Conservation (phyloP, 1,140 invertebrate species). For the Pseudachorutes palmiensis region DNA sequence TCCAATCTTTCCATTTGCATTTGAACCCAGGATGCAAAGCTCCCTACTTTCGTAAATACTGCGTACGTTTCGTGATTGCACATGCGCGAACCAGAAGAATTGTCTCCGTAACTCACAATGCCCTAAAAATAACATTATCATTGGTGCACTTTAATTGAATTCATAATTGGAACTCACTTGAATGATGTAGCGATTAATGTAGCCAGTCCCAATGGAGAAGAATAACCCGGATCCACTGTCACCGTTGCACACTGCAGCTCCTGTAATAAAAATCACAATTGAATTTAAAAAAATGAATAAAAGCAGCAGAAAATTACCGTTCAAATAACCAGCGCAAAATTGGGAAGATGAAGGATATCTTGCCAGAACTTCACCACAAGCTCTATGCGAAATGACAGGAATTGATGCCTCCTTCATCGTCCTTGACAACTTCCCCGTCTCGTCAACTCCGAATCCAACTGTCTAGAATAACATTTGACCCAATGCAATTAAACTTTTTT, state of each 20-base stretch:
- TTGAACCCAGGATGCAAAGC: conserved; percentile 2
- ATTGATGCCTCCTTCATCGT: conserved; percentile 13
- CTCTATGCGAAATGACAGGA: conserved; percentile 22
- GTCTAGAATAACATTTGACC: not conserved
- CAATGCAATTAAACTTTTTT: not conserved
- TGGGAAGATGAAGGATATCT: conserved; percentile 11
- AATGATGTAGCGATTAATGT: not conserved
- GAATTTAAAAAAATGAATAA: not conserved
- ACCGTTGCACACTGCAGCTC: conserved; percentile 8
- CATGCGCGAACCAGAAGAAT: not conserved
- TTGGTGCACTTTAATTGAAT: not conserved
- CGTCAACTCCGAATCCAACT: conserved; percentile 23
- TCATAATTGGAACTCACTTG: not conserved
- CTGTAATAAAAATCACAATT: not conserved
- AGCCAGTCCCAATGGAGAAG: not conserved
- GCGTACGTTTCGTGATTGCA: conserved; percentile 5
- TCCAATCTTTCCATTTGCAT: not conserved
- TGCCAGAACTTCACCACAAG: conserved; percentile 18
- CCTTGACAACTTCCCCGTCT: conserved; percentile 9
- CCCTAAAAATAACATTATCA: not conserved
- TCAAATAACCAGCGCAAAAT: conserved; percentile 19
- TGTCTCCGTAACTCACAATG: not conserved
- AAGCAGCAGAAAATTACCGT: not conserved
- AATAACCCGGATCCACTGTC: conserved; percentile 1
- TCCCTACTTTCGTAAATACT: not conserved